Conservation (phyloP, 2,797 vertebrate species). For the Toxotes lorentzi region DNA sequence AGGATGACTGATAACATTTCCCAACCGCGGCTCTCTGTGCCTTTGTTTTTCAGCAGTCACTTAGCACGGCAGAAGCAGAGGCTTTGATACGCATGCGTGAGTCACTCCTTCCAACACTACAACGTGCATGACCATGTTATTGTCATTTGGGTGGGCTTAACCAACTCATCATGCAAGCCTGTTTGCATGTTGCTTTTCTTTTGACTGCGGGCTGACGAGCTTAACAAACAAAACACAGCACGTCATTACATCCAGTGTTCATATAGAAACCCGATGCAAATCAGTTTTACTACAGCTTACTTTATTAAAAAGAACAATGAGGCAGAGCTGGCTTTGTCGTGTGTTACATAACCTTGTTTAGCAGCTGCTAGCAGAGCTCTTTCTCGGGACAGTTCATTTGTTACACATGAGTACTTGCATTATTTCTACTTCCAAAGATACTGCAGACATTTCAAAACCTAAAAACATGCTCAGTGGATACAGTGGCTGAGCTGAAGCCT, state of each 20-base stretch:
- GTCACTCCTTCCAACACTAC: slow-evolving; percentile 67
- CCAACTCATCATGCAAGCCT: slow-evolving; percentile 1
- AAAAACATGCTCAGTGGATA: background rate
- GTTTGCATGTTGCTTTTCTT: slow-evolving; percentile 15
- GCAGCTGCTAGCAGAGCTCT: slow-evolving; percentile 32
- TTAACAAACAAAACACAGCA: slow-evolving; percentile 5
- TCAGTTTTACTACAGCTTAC: background rate
- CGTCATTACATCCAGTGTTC: background rate
- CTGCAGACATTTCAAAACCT: background rate
- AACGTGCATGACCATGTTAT: slow-evolving; percentile 42
- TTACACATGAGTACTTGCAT: slow-evolving; percentile 45
- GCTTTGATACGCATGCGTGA: slow-evolving; percentile 81
- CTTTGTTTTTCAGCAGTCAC: slow-evolving; percentile 83
- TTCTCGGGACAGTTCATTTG: slow-evolving; percentile 45
- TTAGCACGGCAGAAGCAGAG: slow-evolving; percentile 55
- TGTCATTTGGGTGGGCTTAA: slow-evolving; percentile 32
- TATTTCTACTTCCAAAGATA: background rate
- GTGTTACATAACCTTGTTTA: slow-evolving; percentile 62
- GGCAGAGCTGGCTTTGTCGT: background rate
- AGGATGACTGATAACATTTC: slow-evolving; percentile 63
- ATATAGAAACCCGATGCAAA: background rate
- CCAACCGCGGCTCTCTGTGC: slow-evolving; percentile 56
- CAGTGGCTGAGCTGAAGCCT: background rate
- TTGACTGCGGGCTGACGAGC: slow-evolving; percentile 7
- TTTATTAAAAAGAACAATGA: background rate